Base-by-base conservation (phyloP, 53 echinoderm and acorn worm species). In the Henricia sp. region DNA sequence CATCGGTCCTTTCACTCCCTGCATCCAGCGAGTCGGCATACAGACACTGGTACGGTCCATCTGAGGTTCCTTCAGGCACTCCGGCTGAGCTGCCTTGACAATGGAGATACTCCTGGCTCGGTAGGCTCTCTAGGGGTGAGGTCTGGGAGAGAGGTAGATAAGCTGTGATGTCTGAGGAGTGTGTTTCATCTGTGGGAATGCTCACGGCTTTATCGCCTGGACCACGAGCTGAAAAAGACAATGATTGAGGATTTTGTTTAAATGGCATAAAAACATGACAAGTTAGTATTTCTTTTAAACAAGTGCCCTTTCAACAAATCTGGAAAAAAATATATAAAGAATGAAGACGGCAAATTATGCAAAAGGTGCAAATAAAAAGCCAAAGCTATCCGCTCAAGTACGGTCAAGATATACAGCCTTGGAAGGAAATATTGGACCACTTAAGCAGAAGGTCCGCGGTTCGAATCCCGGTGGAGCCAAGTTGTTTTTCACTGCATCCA, bases 31-130 rank as follows among this genome's bases (percentile, higher is more conserved):
- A 68, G 71, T 85, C 74, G 34, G 78, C 90, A 8, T 85, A 77
- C 17, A 71, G 71, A 20, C 65, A 85, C 3, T 46, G 60, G 43
- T 85, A 78, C 21, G 24, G 23, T 8, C 37, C 39, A 1, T 40
- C 11, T 19, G 67, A 85, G 20, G 21, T 62, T 1, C 80, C 80
- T 37, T 80, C 80, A 10, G 80, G 62, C 28, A 64, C 32, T 27
- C 64, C 64, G 46, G 32, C 32, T 33, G 80, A 91, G 80, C 87
- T 88, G 52, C 87, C 87, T 2, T 84, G 87, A 48, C 63, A 33
- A 70, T 60, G 70, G 32, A 82, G 50, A 87, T 88, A 91, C 16
- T 87, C 87, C 55, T 87, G 87, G 16, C 74, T 67, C 34, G 70
- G 89, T 41, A 88, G 39, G 65, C 77, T 84, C 42, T 84, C 77